These are phyloP conservation scores for Syngnathus rostellatus DNA, from an alignment of 2,797 vertebrate species.

Conservation along the genomic window DNA sequence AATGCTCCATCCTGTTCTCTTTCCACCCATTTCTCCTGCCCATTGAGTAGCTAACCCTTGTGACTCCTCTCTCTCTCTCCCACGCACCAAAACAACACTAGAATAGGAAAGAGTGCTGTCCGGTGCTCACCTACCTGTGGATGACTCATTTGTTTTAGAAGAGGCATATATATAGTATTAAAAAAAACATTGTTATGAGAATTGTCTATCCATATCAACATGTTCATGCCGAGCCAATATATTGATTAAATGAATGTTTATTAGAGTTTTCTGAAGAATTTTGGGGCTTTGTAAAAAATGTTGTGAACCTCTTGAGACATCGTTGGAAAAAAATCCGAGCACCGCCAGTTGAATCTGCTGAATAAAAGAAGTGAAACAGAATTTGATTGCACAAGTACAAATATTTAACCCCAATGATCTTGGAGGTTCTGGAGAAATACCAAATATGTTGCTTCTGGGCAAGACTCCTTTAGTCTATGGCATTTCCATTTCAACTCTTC, in stretches of 20 bases:
- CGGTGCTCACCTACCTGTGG: slow-evolving; percentile 34
- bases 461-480: slow-evolving; percentile 36
- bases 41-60: slow-evolving; percentile 41
- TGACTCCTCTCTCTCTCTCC: slow-evolving; percentile 38
- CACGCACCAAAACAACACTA: slow-evolving; percentile 49
- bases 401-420: background rate
- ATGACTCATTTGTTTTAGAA: slow-evolving; percentile 30
- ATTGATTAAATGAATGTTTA: too few species aligned
- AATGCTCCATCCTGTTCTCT: slow-evolving; percentile 12
- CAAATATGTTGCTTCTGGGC: background rate
- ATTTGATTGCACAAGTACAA: too few species aligned
- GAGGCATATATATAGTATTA: too few species aligned
- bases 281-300: too few species aligned
- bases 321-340: too few species aligned
- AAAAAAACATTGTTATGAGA: too few species aligned
- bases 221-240: too few species aligned
- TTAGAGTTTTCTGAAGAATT: too few species aligned
- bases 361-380: too few species aligned
- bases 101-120: slow-evolving; percentile 34
- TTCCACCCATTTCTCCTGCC: slow-evolving; percentile 23
- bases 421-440: background rate
- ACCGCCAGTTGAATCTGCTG: too few species aligned
- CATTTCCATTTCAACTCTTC: slow-evolving; percentile 34
- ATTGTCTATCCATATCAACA: too few species aligned
- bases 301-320: too few species aligned